Evolutionary conservation across 2,797 vertebrate genomes (phyloP).

Genomic region (Rhinogobio ventralis): DNA sequence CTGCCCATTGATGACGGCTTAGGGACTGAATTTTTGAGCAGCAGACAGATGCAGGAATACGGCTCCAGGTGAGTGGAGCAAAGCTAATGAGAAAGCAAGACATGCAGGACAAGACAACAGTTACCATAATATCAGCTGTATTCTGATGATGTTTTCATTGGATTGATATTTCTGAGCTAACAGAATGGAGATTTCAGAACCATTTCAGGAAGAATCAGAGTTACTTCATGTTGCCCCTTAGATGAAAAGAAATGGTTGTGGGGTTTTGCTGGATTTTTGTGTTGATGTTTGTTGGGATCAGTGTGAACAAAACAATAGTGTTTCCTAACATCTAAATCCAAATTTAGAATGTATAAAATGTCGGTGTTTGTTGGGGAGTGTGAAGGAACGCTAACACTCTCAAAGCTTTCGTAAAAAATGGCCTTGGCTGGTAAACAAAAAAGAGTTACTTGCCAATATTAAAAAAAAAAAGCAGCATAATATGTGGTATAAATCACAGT

Average conservation of each 20-base stretch:
- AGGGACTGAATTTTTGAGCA: constrained; percentile 75
- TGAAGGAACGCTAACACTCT: neutral
- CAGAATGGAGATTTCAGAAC: neutral
- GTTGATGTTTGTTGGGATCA: neutral
- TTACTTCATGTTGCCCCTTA: neutral
- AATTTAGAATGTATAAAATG: neutral
- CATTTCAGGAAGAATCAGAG: neutral
- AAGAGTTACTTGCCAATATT: neutral
- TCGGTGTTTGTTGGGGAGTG: neutral
- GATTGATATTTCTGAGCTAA: neutral
- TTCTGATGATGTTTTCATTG: constrained; percentile 1
- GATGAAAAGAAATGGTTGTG: neutral
- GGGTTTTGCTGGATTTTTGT: neutral
- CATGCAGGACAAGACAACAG: constrained; percentile 51
- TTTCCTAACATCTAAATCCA: neutral
- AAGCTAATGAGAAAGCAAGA: constrained; percentile 64
- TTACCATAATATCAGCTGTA: neutral
- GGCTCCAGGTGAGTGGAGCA: constrained; percentile 67
- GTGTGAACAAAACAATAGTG: neutral
- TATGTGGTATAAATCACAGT: neutral
- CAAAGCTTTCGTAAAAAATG: neutral
- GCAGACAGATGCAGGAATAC: constrained; percentile 48
- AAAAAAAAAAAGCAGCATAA: neutral
- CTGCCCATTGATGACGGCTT: constrained; percentile 77
- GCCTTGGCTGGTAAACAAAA: neutral